These are phyloP conservation scores for Heliconius hewitsoni DNA, from an alignment of 1,140 invertebrate genomes.

Conservation along the genomic window DNA sequence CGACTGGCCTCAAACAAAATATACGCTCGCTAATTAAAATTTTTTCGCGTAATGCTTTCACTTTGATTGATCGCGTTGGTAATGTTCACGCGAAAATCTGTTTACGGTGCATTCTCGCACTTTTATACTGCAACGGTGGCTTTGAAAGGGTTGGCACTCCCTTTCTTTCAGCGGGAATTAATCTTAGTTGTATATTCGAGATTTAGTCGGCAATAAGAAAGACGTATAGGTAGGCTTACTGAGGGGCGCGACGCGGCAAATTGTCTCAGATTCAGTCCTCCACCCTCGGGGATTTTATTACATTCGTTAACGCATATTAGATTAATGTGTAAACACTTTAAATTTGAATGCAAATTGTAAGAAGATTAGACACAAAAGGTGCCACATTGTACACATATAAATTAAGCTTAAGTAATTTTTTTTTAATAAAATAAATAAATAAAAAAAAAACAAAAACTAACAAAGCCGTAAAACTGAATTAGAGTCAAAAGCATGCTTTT, in stretches of 20 bases:
- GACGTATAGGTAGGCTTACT: constrained; percentile 79
- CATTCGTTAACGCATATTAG: constrained; percentile 78
- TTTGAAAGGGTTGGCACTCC: constrained; percentile 64
- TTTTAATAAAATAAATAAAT: neutral
- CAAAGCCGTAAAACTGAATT: neutral
- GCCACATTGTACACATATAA: neutral
- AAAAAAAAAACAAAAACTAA: neutral
- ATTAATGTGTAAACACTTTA: constrained; percentile 72
- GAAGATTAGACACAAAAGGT: constrained; percentile 38
- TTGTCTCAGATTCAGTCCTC: constrained; percentile 74
- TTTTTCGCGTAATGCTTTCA: constrained; percentile 19
- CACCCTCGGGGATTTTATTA: constrained; percentile 71
- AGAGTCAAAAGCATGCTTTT: neutral
- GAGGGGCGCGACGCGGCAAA: constrained; percentile 66
- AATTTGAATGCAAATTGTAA: constrained; percentile 66
- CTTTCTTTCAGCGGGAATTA: constrained; percentile 78
- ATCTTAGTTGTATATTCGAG: constrained; percentile 80
- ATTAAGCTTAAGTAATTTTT: neutral
- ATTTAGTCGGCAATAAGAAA: constrained; percentile 79
- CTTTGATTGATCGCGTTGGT: constrained; percentile 16
- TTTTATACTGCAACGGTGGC: constrained; percentile 30
- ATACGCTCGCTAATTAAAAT: constrained; percentile 9
- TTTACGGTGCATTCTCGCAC: constrained; percentile 18
- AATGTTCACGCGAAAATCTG: constrained; percentile 10
- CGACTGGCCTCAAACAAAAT: neutral